Evolutionary conservation across 2,113 vertebrate genomes (phyloP).

Genomic region (Heptranchias perlo): DNA sequence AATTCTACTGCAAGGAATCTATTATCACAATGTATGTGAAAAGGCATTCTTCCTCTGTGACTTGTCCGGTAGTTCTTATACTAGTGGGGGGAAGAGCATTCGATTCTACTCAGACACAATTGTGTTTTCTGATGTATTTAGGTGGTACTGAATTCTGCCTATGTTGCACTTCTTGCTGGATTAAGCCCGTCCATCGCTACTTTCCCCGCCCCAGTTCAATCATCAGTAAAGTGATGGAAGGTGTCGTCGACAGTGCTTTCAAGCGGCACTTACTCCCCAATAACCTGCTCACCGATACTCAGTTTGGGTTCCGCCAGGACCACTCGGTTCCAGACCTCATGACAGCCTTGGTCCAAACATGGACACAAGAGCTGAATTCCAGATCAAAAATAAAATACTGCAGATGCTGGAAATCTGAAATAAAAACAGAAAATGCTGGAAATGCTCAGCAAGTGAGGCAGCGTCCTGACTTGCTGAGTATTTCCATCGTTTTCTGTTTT

Average conservation of each 20-base stretch:
- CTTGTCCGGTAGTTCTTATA: background rate
- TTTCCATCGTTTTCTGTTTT: too few species aligned
- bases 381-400: too few species aligned
- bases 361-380: background rate
- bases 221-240: too few species aligned
- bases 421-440: too few species aligned
- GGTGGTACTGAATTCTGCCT: background rate
- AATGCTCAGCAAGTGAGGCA: too few species aligned
- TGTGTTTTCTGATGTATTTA: background rate
- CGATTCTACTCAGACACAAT: background rate
- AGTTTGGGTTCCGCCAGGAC: background rate
- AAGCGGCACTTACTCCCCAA: background rate
- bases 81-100: background rate
- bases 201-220: background rate
- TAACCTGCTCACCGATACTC: background rate
- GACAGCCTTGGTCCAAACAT: background rate
- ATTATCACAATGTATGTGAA: background rate
- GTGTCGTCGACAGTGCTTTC: background rate
- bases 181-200: background rate
- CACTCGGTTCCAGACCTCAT: background rate
- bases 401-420: too few species aligned
- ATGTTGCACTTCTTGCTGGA: background rate
- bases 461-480: too few species aligned
- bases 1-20: background rate
- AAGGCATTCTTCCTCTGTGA: background rate